Evolutionary conservation across 2,888 invertebrate species (phyloP), one percentile per base, ranked within the genome.

Genomic region (Ormyrus rosae): DNA sequence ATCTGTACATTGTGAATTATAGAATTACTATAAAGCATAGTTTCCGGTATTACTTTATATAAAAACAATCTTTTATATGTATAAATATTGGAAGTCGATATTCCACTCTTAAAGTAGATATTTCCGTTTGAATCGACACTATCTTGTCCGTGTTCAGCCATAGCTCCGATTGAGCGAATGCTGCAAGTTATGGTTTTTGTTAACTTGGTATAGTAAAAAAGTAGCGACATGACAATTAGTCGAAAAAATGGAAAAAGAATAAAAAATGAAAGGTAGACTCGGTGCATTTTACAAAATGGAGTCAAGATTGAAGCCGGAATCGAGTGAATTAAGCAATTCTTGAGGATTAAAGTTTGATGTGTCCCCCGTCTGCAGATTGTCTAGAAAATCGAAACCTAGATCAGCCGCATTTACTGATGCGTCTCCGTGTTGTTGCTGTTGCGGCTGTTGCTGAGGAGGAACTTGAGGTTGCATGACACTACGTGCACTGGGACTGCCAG

Each of bases 261-360:
- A 34, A 34, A 34, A 34, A 61, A 61, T 6, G n/a, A 53, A 50
- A 19, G 61, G n/a, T 46, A 4, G 51, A 19, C 34, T 11, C 6
- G 7, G 53, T n/a, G 45, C 6, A 11, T 11, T 71, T 82, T 82
- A 82, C 7, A 82, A 87, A 85, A 90, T 90, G 83, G 89, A 89
- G 84, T 90, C 90, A 84, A 90, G 89, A 86, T 90, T 90, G 82
- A 90, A 90, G 81, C 92, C 92, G 83, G 94, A 94, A 88, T 97
- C 97, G 86, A 97, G 94, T 75, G 96, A 96, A 91, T 95, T 96
- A 86, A 96, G 93, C 83, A 96, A 92, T 89, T 96, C 96, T 90
- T 96, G 96, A 80, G 96, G 96, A 86, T 95, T 94, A 91, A 96
- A 95, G 88, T 94, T 94, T 87, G 93, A 93, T 81, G 95, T 93